Percentiles rank a stretch among this genome's conserved stretches.
These are phyloP conservation scores for Poeciliopsis presidionis DNA, from an alignment of 2,797 vertebrate species.

Conservation along the genomic window DNA sequence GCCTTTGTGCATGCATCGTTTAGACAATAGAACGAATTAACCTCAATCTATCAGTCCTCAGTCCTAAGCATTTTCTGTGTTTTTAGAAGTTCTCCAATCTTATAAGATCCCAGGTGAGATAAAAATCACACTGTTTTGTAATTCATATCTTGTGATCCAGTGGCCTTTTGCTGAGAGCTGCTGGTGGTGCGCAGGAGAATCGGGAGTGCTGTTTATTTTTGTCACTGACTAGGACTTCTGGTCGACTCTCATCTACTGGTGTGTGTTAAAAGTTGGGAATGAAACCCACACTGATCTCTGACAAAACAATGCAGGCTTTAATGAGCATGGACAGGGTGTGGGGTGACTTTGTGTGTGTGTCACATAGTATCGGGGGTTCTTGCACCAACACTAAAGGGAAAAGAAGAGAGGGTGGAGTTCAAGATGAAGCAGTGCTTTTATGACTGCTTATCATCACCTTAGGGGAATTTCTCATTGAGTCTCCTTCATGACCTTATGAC, in stretches of 20 bases:
- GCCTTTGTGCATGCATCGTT: slow-evolving; percentile 54
- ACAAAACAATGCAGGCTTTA: slow-evolving; percentile 92
- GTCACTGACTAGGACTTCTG: slow-evolving; percentile 41
- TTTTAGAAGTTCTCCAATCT: neutral
- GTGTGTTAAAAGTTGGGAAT: slow-evolving; percentile 85
- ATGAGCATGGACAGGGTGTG: slow-evolving; percentile 80
- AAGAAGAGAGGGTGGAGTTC: slow-evolving; percentile 84
- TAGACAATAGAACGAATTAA: slow-evolving; percentile 66
- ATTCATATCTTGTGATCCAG: slow-evolving; percentile 2
- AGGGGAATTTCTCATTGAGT: slow-evolving; percentile 78
- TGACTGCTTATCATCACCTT: slow-evolving; percentile 73
- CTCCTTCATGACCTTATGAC: slow-evolving; percentile 60
- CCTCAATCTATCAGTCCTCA: slow-evolving; percentile 60
- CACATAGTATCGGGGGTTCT: slow-evolving; percentile 49
- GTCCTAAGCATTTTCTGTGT: slow-evolving; percentile 11
- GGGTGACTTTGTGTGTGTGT: slow-evolving; percentile 59
- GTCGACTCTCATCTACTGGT: slow-evolving; percentile 80
- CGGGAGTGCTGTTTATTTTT: slow-evolving; percentile 24
- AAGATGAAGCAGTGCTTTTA: slow-evolving; percentile 87
- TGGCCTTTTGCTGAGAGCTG: neutral
- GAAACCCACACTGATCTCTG: slow-evolving; percentile 88
- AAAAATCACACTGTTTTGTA: neutral
- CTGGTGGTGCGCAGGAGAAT: slow-evolving; percentile 14
- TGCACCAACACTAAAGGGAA: slow-evolving; percentile 64
- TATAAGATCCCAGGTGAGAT: neutral